These are phyloP conservation scores for Bufo gargarizans DNA, from an alignment of 2,113 vertebrate species.

Conservation along the genomic window DNA sequence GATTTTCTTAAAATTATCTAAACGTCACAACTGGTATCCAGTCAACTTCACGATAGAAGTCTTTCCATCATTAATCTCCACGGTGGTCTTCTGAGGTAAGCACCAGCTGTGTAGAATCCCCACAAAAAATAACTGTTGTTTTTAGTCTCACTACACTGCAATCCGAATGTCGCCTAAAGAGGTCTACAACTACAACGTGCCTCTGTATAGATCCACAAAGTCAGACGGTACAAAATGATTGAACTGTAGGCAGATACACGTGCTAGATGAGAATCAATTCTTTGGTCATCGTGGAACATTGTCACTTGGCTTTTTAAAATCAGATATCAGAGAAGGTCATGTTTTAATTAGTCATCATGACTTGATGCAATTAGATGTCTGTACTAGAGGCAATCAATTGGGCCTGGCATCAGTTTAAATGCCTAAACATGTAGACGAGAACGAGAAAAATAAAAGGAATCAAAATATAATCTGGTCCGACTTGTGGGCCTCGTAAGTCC, in stretches of 20 bases:
- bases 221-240: conserved; percentile 61
- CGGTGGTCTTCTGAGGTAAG: not conserved
- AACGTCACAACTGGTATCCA: not conserved
- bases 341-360: conserved; percentile 59
- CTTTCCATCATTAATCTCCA: not conserved
- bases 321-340: conserved; percentile 69
- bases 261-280: conserved; percentile 67
- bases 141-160: not conserved
- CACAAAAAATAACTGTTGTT: not conserved
- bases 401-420: not conserved
- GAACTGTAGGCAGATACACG: conserved; percentile 63
- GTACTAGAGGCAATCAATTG: conserved; percentile 54
- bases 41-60: too few species aligned
- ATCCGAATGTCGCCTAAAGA: not conserved
- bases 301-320: conserved; percentile 68
- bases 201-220: conserved; percentile 64
- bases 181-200: not conserved
- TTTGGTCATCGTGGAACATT: conserved; percentile 63
- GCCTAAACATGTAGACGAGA: not conserved
- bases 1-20: not conserved
- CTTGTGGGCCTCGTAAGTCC: not conserved
- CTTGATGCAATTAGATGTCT: conserved; percentile 59
- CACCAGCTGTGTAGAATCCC: too few species aligned
- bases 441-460: not conserved
- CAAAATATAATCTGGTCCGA: not conserved